Conservation (phyloP, 2,797 vertebrate species). For the Lutjanus argentimaculatus region DNA sequence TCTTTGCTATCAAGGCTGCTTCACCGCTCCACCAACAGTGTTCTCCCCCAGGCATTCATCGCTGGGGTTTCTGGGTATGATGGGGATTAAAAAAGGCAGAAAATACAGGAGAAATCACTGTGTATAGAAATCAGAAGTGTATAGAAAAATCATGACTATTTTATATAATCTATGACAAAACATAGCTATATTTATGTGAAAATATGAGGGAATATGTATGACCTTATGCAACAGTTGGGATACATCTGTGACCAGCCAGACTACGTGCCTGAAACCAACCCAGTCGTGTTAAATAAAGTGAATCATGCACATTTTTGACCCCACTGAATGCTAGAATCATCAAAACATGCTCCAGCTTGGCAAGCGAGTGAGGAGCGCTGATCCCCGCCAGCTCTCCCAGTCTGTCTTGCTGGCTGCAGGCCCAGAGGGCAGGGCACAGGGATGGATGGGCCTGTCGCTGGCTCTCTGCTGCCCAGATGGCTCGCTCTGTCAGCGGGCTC, state of each 20-base stretch:
- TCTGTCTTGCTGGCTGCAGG: conserved; percentile 70
- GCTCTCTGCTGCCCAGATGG: conserved; percentile 77
- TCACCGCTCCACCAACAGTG: neutral
- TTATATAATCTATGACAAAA: neutral
- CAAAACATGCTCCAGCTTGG: conserved; percentile 69
- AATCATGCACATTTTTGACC: conserved; percentile 61
- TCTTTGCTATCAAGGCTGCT: conserved; percentile 2
- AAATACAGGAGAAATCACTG: neutral
- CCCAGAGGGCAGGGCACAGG: conserved; percentile 70
- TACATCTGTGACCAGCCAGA: conserved; percentile 52
- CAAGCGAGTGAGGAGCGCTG: conserved; percentile 33
- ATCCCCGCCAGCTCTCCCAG: conserved; percentile 64
- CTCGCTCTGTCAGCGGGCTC: conserved; percentile 66
- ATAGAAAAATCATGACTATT: neutral
- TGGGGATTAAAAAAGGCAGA: neutral
- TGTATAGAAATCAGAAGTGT: neutral
- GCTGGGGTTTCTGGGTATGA: neutral
- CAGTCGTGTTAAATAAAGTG: conserved; percentile 45
- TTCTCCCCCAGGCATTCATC: conserved; percentile 1
- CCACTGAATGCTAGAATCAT: conserved; percentile 49
- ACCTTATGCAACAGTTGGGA: conserved; percentile 50
- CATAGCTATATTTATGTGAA: conserved; percentile 6
- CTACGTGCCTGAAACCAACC: conserved; percentile 17
- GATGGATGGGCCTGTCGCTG: conserved; percentile 71
- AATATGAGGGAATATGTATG: conserved; percentile 18